A percentile compares a stretch with the other conserved stretches of the same genome.
Conservation (phyloP, 2,888 invertebrate species). For the Apodemia zela region DNA sequence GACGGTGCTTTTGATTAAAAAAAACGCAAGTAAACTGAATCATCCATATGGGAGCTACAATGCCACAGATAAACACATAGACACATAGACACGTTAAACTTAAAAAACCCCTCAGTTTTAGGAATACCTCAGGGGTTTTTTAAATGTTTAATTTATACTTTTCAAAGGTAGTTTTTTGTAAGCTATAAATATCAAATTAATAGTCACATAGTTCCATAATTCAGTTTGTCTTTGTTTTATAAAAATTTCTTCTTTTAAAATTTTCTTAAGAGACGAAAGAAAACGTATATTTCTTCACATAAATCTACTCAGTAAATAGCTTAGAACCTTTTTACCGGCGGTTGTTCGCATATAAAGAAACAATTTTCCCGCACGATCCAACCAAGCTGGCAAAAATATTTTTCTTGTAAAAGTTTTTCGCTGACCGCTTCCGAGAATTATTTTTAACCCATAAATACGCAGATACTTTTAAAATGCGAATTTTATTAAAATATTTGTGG, state of each 20-base stretch:
- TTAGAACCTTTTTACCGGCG: constrained; percentile 24
- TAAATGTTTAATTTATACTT: too few relatives aligned
- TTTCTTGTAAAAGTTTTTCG: constrained; percentile 28
- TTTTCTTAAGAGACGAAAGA: constrained; percentile 18
- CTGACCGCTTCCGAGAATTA: constrained; percentile 25
- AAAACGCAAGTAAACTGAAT: too few relatives aligned
- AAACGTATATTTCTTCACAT: constrained; percentile 9
- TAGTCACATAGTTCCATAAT: too few relatives aligned
- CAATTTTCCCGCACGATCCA: constrained; percentile 23
- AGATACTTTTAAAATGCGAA: not conserved
- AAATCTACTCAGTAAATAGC: constrained; percentile 24
- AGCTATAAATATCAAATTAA: too few relatives aligned
- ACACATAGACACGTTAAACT: too few relatives aligned
- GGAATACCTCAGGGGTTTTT: too few relatives aligned
- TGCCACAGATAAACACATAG: too few relatives aligned
- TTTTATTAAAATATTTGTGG: not conserved
- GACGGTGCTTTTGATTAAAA: too few relatives aligned
- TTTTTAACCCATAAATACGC: constrained; percentile 11
- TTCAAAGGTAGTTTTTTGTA: too few relatives aligned
- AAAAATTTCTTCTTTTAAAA: constrained; percentile 12
- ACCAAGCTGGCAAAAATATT: constrained; percentile 23
- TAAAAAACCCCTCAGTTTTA: too few relatives aligned
- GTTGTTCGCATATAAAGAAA: constrained; percentile 26
- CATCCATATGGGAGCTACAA: too few relatives aligned
- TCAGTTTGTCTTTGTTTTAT: not conserved